A percentile compares a stretch with the other conserved stretches of the same genome.
Evolutionary conservation across 2,113 vertebrate genomes (phyloP).

Genomic region (Saguinus midas): DNA sequence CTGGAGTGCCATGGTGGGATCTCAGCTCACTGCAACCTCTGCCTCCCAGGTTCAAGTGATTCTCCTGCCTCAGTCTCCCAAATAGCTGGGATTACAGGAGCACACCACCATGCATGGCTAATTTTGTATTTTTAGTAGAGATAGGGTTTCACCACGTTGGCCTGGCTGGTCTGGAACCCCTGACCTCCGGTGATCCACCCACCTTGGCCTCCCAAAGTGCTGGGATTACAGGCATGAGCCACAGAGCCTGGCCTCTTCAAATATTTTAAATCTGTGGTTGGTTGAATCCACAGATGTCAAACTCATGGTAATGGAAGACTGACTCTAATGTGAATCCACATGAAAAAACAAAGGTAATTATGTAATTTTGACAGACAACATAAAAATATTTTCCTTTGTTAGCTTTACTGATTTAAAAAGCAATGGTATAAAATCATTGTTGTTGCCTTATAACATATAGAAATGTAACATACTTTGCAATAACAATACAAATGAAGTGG

Average conservation of each 20-base stretch:
- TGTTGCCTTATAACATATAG: not conserved
- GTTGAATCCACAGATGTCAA: not conserved
- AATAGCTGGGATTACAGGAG: no score
- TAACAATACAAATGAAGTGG: slow-evolving; percentile 15
- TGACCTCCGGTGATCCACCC: no score
- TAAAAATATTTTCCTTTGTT: slow-evolving; percentile 25
- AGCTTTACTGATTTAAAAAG: not conserved
- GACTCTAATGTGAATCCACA: not conserved
- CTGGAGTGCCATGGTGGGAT: no score
- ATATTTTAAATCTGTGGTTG: not conserved
- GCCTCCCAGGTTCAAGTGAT: no score
- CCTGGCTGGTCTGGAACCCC: no score
- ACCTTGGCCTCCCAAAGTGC: no score
- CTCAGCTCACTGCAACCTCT: no score
- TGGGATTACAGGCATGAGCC: no score
- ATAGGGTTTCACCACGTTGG: no score
- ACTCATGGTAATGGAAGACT: not conserved
- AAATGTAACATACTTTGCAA: slow-evolving; percentile 11
- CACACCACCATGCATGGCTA: no score
- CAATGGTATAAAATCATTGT: not conserved
- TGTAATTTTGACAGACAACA: not conserved
- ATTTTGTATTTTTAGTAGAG: no score
- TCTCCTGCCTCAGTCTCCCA: no score
- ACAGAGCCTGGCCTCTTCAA: not conserved
- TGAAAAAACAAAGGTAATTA: not conserved